A percentile compares a stretch with the other conserved stretches of the same genome.
Conservation (phyloP, 2,113 vertebrate genomes). For the Microtus pennsylvanicus region DNA sequence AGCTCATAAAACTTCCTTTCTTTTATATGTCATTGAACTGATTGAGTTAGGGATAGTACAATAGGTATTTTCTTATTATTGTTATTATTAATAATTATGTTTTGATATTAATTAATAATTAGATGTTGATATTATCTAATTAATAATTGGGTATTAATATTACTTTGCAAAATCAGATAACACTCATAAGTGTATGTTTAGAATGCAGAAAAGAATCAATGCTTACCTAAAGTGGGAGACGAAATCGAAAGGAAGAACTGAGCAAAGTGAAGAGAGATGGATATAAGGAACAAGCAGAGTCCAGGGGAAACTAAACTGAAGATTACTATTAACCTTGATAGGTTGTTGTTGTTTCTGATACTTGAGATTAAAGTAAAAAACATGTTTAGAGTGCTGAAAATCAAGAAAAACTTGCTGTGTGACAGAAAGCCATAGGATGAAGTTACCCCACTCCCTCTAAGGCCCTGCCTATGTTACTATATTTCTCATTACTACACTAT, state of each 20-base stretch:
- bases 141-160: not conserved
- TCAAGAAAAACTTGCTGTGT: not conserved
- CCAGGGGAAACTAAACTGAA: slow-evolving; percentile 5
- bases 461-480: not conserved
- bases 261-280: not conserved
- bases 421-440: not conserved
- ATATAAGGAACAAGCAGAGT: not conserved
- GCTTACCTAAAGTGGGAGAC: not conserved
- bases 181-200: not conserved
- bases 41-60: not conserved
- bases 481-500: not conserved
- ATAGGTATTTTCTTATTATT: not conserved
- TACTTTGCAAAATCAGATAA: not conserved
- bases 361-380: not conserved
- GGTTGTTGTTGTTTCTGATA: not conserved
- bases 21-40: not conserved
- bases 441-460: not conserved
- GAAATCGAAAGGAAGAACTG: not conserved
- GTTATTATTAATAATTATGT: no score
- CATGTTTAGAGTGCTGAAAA: not conserved
- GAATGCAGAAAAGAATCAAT: not conserved
- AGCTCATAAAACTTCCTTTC: not conserved
- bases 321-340: not conserved
- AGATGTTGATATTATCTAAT: no score
- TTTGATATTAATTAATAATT: no score